Base-by-base conservation (phyloP, 2,888 invertebrate species). In the Coremacera marginata region DNA sequence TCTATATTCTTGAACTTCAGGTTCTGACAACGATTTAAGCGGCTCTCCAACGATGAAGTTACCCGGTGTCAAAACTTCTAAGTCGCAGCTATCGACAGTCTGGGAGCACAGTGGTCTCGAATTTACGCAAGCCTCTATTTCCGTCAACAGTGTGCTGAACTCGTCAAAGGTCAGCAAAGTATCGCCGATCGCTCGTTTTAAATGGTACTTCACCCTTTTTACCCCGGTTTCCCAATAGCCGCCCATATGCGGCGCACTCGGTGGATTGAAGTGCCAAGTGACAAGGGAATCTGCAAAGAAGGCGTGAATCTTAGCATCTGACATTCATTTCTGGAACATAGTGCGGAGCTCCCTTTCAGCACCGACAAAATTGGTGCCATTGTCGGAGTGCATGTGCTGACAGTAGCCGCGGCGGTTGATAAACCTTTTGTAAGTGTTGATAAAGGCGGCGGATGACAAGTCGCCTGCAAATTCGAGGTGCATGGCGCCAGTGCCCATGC, bases 41-140 rank as follows among this genome's bases (percentile, higher is more conserved):
- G 79, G 74, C n/a, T 79, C 79, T 11, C 77, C 79, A 27, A 80
- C 75, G 22, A 81, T 65, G 57, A 79, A 80, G 16, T 79, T 75
- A 1, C 78, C 77, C 25, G 78, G 72, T 9, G 80, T 77, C 57
- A 80, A 51, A 8, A 77, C 51, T 49, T 73, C 70, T n/a, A 68
- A 44, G 22, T 76, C 75, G 4, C 19, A 14, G 1, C 8, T 11
- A n/a, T n/a, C n/a, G n/a, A n/a, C n/a, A n/a, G n/a, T n/a, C n/a
- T n/a, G n/a, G n/a, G n/a, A n/a, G n/a, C n/a, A n/a, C n/a, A n/a
- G n/a, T n/a, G n/a, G n/a, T n/a, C n/a, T n/a, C n/a, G n/a, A n/a
- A n/a, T n/a, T n/a, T n/a, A n/a, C n/a, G n/a, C n/a, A n/a, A n/a
- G n/a, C n/a, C n/a, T n/a, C n/a, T n/a, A n/a, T n/a, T n/a, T n/a